Base-by-base conservation (phyloP, 1,140 invertebrate genomes). In the Drosophila fuyamai region DNA sequence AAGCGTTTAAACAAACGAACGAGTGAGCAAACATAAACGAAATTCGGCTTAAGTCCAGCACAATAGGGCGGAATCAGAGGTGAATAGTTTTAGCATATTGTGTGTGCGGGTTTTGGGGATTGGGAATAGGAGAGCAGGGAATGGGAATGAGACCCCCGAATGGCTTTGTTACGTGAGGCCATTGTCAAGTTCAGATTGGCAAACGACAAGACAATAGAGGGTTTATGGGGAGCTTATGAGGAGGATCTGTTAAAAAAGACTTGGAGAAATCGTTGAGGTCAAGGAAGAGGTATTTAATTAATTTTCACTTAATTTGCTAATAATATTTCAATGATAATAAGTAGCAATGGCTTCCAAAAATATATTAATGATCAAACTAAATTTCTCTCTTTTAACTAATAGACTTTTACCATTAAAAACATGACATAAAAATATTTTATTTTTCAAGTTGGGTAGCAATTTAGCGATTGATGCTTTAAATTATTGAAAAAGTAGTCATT, bases 1-100 rank as follows among this genome's bases (percentile, higher is more conserved):
- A 59, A 85, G 58, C 73, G 76, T 72, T 72, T 65, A 38, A 68
- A 18, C 54, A 55, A 46, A 12, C 56, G 27, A 53, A 48, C 36
- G 46, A 67, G 41, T 56, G 35, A 53, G 23, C 54, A 78, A 61
- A 77, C 35, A 76, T 29, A 75, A 76, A 43, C 40, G 66, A 40
- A 75, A 50, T 50, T 71, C 29, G 32, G 14, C 51, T 36, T 12
- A 56, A 50, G 43, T 43, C 36, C 44, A 16, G 43, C 65, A 71
- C 67, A 70, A 71, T 40, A 18, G 47, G 43, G 27, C 63, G 66
- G 62, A 70, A 57, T 72, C 29, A 16, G 65, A 71, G 36, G 16
- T 48, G 67, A 48, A 72, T 72, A 51, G 32, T 27, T 40, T 76
- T 68, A 13, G 53, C 72, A 40, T 62, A 27, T 46, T 13, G 48